Evolutionary conservation across 1,140 invertebrate species (phyloP), one percentile per base, ranked within the genome.

Genomic region (Eupeodes corollae): DNA sequence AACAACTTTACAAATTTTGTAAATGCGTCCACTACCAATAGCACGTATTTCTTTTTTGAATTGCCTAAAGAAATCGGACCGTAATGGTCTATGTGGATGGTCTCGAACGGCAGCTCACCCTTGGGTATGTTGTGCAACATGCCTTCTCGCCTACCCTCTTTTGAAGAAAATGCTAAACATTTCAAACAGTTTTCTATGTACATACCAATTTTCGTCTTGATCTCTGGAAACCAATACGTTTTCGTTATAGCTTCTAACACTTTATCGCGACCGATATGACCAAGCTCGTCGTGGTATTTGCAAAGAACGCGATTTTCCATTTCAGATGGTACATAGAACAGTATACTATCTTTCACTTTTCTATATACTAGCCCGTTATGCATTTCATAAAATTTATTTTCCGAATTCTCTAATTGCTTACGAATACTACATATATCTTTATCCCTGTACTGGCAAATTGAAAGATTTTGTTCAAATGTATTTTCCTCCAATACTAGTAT

Each of bases 1-100:
- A 46, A 51, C 15, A 54, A 35, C 18, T 47, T 48, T 2, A 47
- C 44, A 40, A 46, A 54, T 35, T 54, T 55, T 31, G 49, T 54
- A 15, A 63, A 63, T 38, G 63, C 55, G 46, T 69, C 53, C 38
- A 69, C 70, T 0, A 74, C 42, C 0, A 68, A 66, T 44, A 74
- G 69, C 1, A 65, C 63, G 49, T 73, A 70, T n/a, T n/a, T n/a
- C 46, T 60, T 61, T 59, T 73, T 69, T 16, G 50, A 32, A 1
- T 16, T 53, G 13, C 66, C 65, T 15, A 57, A 52, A 16, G 67
- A 66, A n/a, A 61, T 26, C 1, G 57, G 60, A 1, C 60, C 61
- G 41, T 42, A 55, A 47, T 66, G 61, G 38, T 61, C 59, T 1
- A 62, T 49, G 44, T 63, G 59, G 26, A 59, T 19, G 0, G 53